phyloP scores from a whole-genome alignment of 2,113 vertebrate genomes.

The Syrmaticus mikado region DNA sequence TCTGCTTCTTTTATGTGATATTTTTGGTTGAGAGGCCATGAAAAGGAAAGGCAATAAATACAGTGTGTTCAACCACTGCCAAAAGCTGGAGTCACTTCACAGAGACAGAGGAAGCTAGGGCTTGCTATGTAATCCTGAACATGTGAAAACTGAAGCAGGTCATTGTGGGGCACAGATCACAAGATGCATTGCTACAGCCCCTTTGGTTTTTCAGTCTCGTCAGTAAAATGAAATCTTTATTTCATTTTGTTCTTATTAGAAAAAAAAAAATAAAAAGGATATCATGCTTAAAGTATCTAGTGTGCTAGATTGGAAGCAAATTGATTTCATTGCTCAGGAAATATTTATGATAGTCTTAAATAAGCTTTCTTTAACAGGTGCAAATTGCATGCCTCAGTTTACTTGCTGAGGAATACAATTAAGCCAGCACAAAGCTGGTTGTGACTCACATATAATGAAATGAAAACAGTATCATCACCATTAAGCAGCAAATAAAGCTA shows the following conservation, averaged over 20 bases:
- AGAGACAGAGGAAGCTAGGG: constrained; percentile 1
- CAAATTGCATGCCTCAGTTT: constrained; percentile 66
- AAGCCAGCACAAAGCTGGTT: constrained; percentile 57
- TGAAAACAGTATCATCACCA: constrained; percentile 70
- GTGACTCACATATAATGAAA: constrained; percentile 70
- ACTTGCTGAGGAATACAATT: constrained; percentile 60
- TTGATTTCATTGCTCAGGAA: constrained; percentile 5
- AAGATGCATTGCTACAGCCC: neutral
- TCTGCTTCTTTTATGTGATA: constrained; percentile 25
- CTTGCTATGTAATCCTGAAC: constrained; percentile 31
- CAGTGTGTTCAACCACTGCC: constrained; percentile 25
- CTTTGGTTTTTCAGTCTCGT: neutral
- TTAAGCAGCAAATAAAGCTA: constrained; percentile 78
- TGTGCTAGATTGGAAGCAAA: neutral
- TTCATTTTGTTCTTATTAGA: neutral
- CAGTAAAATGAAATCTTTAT: neutral
- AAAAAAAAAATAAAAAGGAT: neutral
- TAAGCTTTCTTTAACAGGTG: constrained; percentile 54
- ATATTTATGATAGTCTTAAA: constrained; percentile 50
- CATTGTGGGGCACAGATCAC: constrained; percentile 25
- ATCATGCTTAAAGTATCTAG: neutral
- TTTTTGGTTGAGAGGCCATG: neutral
- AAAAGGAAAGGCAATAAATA: constrained; percentile 36
- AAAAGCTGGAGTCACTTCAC: constrained; percentile 52
- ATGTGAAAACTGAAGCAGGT: constrained; percentile 31